Evolutionary conservation across 2,113 vertebrate genomes (phyloP).

Genomic region (Grammomys dolichurus): DNA sequence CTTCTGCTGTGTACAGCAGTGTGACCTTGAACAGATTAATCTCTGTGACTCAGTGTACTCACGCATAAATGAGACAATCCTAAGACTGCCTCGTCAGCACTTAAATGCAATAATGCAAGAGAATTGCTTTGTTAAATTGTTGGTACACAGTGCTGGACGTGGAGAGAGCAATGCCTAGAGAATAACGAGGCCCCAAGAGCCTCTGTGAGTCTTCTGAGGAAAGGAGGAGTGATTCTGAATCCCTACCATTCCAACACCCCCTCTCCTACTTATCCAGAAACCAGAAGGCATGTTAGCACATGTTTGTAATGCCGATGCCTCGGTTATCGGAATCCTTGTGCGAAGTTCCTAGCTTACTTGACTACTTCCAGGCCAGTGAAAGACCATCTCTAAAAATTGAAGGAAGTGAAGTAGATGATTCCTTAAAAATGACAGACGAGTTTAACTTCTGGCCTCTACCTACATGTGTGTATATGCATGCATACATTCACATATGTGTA

Average conservation of each 20-base stretch:
- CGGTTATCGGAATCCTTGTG: neutral
- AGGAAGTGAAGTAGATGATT: neutral
- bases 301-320: neutral
- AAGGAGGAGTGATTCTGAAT: neutral
- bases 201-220: neutral
- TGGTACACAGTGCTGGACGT: neutral
- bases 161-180: neutral
- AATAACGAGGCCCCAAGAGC: neutral
- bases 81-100: neutral
- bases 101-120: neutral
- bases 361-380: neutral
- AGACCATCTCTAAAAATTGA: neutral
- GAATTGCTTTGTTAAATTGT: neutral
- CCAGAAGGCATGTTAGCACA: neutral
- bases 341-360: neutral
- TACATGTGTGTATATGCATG: too few species aligned
- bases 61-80: neutral
- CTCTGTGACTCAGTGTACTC: neutral
- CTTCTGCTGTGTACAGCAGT: neutral
- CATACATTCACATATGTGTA: neutral
- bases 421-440: too few species aligned
- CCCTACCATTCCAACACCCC: neutral
- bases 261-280: neutral
- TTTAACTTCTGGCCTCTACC: neutral
- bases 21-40: slow-evolving; percentile 13